A percentile compares a stretch with the other conserved stretches of the same genome.
Conservation (phyloP, 1,140 invertebrate genomes). For the Megathymus violae region DNA sequence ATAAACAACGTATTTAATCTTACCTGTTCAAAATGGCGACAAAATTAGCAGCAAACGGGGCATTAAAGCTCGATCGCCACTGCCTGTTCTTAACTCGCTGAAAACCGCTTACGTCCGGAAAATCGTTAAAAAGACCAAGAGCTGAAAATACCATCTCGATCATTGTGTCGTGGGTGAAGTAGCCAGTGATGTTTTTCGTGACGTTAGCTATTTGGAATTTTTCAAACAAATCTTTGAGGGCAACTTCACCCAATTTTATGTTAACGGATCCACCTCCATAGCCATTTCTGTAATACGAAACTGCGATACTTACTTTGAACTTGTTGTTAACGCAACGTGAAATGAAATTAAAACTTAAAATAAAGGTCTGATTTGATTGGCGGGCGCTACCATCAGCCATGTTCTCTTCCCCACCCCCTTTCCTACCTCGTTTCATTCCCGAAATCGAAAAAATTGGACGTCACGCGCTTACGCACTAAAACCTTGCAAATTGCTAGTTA, state of each 20-base stretch:
- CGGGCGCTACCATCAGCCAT: too few relatives aligned
- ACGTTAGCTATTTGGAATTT: slow-evolving; percentile 34
- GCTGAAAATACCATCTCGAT: slow-evolving; percentile 49
- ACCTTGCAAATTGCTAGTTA: too few relatives aligned
- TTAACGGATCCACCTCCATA: slow-evolving; percentile 40
- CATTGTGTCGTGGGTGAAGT: slow-evolving; percentile 48
- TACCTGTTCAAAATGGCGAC: slow-evolving; percentile 39
- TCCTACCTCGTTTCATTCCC: too few relatives aligned
- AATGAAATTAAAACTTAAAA: too few relatives aligned
- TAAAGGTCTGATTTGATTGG: too few relatives aligned
- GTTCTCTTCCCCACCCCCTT: too few relatives aligned
- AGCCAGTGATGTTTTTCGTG: slow-evolving; percentile 34
- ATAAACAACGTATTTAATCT: background rate
- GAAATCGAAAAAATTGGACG: too few relatives aligned
- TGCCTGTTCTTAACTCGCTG: slow-evolving; percentile 34
- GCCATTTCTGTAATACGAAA: slow-evolving; percentile 43
- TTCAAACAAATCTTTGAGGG: slow-evolving; percentile 43
- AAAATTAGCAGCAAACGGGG: slow-evolving; percentile 37
- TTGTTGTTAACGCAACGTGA: too few relatives aligned
- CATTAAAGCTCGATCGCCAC: slow-evolving; percentile 31
- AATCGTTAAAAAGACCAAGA: slow-evolving; percentile 41
- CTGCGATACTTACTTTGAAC: too few relatives aligned
- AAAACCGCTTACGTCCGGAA: slow-evolving; percentile 34
- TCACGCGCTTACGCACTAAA: too few relatives aligned
- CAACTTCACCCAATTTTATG: slow-evolving; percentile 33